These are phyloP conservation scores for Phyllotreta cruciferae DNA, from an alignment of 2,888 invertebrate genomes.

Conservation along the genomic window DNA sequence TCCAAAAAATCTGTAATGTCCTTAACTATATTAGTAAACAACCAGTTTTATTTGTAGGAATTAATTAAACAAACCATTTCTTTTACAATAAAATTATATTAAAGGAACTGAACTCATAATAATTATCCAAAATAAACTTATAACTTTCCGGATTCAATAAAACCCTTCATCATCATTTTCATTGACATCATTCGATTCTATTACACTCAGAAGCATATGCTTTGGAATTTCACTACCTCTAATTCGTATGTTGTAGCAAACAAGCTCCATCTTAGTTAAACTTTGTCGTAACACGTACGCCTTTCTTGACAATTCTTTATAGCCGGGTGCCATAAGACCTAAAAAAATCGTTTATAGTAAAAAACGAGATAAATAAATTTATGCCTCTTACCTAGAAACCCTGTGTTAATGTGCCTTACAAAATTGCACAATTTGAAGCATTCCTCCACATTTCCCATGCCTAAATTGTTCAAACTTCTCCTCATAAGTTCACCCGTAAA, in stretches of 20 bases:
- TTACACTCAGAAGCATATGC: slow-evolving; percentile 68
- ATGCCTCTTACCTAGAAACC: slow-evolving; percentile 64
- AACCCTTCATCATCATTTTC: slow-evolving; percentile 56
- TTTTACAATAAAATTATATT: no score
- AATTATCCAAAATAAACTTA: no score
- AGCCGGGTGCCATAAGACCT: slow-evolving; percentile 61
- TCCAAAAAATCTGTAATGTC: no score
- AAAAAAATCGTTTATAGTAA: slow-evolving; percentile 44
- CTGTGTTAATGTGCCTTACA: slow-evolving; percentile 71
- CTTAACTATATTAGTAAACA: no score
- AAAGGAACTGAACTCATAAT: no score
- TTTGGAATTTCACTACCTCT: slow-evolving; percentile 75
- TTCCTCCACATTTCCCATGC: slow-evolving; percentile 74
- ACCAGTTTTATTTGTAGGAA: no score
- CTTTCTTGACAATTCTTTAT: slow-evolving; percentile 75
- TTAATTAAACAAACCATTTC: no score
- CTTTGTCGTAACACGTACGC: slow-evolving; percentile 75
- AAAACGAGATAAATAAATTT: not conserved
- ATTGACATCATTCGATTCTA: slow-evolving; percentile 53
- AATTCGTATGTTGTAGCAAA: slow-evolving; percentile 54
- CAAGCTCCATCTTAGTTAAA: slow-evolving; percentile 79
- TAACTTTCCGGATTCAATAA: slow-evolving; percentile 17
- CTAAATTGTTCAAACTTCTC: slow-evolving; percentile 82
- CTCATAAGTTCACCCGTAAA: slow-evolving; percentile 92
- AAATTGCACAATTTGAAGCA: slow-evolving; percentile 76